These are phyloP conservation scores for Lysandra bellargus DNA, from an alignment of 2,888 invertebrate genomes.

Conservation along the genomic window DNA sequence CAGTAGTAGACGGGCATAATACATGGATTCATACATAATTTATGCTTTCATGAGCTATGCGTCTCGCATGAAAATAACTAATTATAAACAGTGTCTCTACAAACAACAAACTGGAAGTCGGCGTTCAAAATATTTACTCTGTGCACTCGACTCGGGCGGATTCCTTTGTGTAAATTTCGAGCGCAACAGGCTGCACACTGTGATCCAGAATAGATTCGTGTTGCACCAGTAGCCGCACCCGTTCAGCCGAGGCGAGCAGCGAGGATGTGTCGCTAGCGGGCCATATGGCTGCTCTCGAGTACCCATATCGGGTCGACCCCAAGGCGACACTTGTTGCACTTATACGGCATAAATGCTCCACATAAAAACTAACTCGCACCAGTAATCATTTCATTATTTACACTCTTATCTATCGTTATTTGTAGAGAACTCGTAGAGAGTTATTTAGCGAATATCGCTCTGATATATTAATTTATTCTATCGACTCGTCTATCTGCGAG, in stretches of 20 bases:
- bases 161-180: slow-evolving; percentile 29
- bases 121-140: slow-evolving; percentile 28
- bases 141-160: not conserved
- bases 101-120: slow-evolving; percentile 25
- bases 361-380: slow-evolving; percentile 58
- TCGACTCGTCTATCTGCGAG: slow-evolving; percentile 48
- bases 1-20: slow-evolving; percentile 31
- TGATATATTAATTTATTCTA: not conserved
- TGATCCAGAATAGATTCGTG: slow-evolving; percentile 52
- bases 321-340: slow-evolving; percentile 80
- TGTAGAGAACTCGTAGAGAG: not conserved
- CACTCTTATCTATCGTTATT: slow-evolving; percentile 44
- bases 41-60: slow-evolving; percentile 32
- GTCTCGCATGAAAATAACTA: slow-evolving; percentile 26
- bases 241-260: slow-evolving; percentile 57
- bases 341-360: slow-evolving; percentile 77
- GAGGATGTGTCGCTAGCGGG: slow-evolving; percentile 69
- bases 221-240: slow-evolving; percentile 47
- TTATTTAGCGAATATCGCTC: not conserved
- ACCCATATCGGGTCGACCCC: slow-evolving; percentile 74
- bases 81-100: slow-evolving; percentile 29
- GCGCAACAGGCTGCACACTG: slow-evolving; percentile 39
- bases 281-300: slow-evolving; percentile 73
- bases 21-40: slow-evolving; percentile 37
- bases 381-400: slow-evolving; percentile 60